These are phyloP conservation scores for Chloroceryle aenea DNA, from an alignment of 2,113 vertebrate species.

Conservation along the genomic window DNA sequence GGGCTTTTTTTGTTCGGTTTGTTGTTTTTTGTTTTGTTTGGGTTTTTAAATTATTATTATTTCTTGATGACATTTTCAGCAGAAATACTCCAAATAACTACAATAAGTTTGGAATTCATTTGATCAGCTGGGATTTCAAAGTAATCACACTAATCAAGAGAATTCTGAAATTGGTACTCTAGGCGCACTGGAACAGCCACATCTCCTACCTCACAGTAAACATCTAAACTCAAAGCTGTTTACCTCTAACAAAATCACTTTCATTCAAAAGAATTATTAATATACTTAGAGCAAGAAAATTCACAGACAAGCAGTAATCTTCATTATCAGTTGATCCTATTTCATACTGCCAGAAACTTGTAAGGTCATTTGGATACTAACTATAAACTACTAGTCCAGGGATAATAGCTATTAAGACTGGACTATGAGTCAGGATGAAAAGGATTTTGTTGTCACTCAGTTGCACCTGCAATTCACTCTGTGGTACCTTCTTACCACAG, in stretches of 20 bases:
- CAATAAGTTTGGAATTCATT: not conserved
- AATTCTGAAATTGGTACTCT: not conserved
- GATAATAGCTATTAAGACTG: not conserved
- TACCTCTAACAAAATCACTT: not conserved
- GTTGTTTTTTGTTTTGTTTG: not conserved
- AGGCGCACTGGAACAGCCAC: not conserved
- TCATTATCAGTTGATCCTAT: not conserved
- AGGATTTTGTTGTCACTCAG: not conserved
- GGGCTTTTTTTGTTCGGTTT: not conserved
- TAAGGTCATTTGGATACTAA: not conserved
- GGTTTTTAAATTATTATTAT: fast-evolving
- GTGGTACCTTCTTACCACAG: not conserved
- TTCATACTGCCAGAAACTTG: not conserved
- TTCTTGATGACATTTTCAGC: not conserved
- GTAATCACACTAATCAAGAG: not conserved
- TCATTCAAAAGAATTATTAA: not conserved
- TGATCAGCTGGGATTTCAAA: not conserved
- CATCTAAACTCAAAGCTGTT: not conserved
- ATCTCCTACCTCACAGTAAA: not conserved
- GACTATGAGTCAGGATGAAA: not conserved
- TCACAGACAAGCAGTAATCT: not conserved
- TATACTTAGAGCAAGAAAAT: not conserved
- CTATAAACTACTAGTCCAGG: not conserved
- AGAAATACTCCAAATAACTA: not conserved
- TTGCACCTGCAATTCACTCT: not conserved